Conservation (phyloP, 2,797 vertebrate genomes). For the Gallirallus australis region DNA sequence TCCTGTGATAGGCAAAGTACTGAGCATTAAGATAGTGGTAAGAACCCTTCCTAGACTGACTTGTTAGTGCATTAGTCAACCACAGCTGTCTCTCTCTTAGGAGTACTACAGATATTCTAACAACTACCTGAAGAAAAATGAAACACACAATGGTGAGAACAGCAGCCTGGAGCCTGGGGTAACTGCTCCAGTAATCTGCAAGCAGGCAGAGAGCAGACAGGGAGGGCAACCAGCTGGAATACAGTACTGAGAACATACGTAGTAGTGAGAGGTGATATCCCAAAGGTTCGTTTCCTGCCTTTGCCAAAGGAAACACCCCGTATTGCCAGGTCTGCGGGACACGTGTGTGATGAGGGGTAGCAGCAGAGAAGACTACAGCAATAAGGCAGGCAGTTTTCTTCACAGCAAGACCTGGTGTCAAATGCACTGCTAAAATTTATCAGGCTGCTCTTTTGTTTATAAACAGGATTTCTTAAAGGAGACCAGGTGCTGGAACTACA, state of each 20-base stretch:
- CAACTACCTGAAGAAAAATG: not conserved
- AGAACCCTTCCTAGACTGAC: not conserved
- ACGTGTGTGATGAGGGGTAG: accelerated
- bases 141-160: not conserved
- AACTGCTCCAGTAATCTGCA: not conserved
- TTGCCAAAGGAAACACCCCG: not conserved
- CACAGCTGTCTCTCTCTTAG: no score
- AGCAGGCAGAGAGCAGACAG: not conserved
- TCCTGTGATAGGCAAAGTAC: not conserved
- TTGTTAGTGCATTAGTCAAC: not conserved
- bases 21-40: accelerated
- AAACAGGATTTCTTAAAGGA: not conserved
- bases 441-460: not conserved
- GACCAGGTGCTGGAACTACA: not conserved
- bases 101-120: not conserved
- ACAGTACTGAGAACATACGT: not conserved
- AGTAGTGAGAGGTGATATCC: not conserved
- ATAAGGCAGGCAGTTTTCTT: not conserved
- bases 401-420: not conserved
- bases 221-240: not conserved
- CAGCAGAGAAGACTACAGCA: not conserved
- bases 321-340: accelerated
- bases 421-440: not conserved
- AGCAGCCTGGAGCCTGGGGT: not conserved
- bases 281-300: not conserved